A percentile compares a stretch with the other conserved stretches of the same genome.
These are phyloP conservation scores for Fragum sueziense DNA, from an alignment of 2,888 invertebrate species.

Conservation along the genomic window DNA sequence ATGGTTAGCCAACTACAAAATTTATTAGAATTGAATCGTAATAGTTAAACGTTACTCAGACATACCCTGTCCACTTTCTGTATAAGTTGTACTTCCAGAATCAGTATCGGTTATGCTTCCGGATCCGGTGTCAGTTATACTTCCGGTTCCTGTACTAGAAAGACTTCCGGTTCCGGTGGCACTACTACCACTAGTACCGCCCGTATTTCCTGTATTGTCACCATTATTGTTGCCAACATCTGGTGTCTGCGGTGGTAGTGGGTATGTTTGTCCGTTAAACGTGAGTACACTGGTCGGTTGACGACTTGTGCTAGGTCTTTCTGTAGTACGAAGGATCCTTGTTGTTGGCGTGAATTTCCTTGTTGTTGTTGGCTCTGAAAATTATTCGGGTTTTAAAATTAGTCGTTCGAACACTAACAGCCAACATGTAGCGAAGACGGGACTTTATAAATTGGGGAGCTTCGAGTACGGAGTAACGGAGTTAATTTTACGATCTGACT, in stretches of 20 bases:
- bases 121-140: not conserved
- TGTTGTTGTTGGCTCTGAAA: too few species aligned
- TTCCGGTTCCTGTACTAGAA: not conserved
- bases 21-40: too few species aligned
- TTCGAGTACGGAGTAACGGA: too few species aligned
- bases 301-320: not conserved
- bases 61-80: too few species aligned
- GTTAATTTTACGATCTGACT: too few species aligned
- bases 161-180: not conserved
- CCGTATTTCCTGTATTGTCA: not conserved
- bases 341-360: slow-evolving; percentile 6
- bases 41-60: too few species aligned
- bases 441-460: too few species aligned
- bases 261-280: not conserved
- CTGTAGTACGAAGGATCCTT: not conserved
- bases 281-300: not conserved
- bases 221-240: not conserved
- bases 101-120: not conserved
- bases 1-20: too few species aligned
- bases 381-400: too few species aligned
- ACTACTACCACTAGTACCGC: not conserved
- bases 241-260: not conserved
- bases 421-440: too few species aligned
- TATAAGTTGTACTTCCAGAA: too few species aligned
- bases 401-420: too few species aligned